Evolutionary conservation across 2,113 vertebrate genomes (phyloP).

Genomic region (Anhinga anhinga): DNA sequence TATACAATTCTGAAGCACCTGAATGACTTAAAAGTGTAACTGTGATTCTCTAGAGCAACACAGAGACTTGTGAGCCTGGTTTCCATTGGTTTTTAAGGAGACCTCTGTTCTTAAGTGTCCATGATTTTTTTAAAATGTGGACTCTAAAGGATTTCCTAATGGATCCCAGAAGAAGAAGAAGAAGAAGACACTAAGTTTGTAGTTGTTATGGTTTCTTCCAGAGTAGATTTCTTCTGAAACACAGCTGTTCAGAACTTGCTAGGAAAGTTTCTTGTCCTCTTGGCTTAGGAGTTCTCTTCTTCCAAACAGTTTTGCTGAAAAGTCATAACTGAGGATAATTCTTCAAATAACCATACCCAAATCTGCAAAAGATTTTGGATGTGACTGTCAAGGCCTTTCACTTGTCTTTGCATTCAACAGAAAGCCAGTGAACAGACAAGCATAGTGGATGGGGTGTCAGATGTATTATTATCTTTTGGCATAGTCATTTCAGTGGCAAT

Average conservation of each 20-base stretch:
- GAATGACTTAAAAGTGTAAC: neutral
- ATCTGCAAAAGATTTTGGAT: neutral
- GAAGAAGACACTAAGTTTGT: neutral
- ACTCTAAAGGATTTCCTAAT: neutral
- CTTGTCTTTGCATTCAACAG: neutral
- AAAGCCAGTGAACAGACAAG: neutral
- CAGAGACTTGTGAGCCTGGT: neutral
- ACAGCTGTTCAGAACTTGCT: neutral
- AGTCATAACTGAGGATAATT: neutral
- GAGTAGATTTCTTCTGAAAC: neutral
- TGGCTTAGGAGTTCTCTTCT: neutral
- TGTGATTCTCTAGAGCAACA: neutral
- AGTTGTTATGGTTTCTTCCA: neutral
- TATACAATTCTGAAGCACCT: neutral
- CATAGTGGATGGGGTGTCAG: neutral
- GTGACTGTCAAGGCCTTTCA: neutral
- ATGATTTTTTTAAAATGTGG: neutral
- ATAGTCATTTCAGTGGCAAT: neutral
- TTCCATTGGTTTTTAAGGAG: neutral
- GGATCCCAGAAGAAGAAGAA: neutral
- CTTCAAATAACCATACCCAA: neutral
- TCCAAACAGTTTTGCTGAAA: slow-evolving; percentile 11
- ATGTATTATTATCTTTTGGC: neutral
- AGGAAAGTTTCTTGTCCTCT: neutral
- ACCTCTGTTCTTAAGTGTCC: neutral